These are phyloP conservation scores for Hermodice carunculata DNA, from an alignment of 2,888 invertebrate genomes.

Conservation along the genomic window DNA sequence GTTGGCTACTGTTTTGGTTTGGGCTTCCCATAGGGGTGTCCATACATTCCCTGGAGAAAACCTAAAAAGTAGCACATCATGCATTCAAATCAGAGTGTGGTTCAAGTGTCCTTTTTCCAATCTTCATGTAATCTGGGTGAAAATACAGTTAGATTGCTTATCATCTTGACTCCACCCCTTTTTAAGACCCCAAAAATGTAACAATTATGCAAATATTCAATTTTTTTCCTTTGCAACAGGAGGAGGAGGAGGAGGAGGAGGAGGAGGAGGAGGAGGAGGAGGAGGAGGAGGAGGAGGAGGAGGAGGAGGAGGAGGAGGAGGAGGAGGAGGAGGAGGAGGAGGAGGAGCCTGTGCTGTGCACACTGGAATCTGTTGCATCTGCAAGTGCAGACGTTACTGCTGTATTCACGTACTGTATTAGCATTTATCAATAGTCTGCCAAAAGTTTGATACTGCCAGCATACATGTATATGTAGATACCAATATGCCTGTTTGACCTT, in stretches of 20 bases:
- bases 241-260: background rate
- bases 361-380: background rate
- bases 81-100: too few relatives aligned
- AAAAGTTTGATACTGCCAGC: too few relatives aligned
- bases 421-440: too few relatives aligned
- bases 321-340: background rate
- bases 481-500: too few relatives aligned
- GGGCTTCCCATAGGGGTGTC: constrained; percentile 64
- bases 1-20: constrained; percentile 42
- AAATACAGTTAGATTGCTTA: too few relatives aligned
- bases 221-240: too few relatives aligned
- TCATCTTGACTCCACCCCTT: too few relatives aligned
- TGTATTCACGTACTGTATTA: too few relatives aligned
- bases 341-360: background rate
- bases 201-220: too few relatives aligned
- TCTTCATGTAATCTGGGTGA: background rate
- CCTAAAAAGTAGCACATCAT: constrained; percentile 38
- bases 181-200: too few relatives aligned
- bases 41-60: constrained; percentile 66
- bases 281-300: background rate
- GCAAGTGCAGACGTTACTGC: background rate
- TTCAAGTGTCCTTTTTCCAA: background rate
- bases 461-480: too few relatives aligned
- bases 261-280: background rate
- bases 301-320: background rate